A percentile compares a stretch with the other conserved stretches of the same genome.
Conservation (phyloP, 2,888 invertebrate species). For the Agonopterix subpropinquella region DNA sequence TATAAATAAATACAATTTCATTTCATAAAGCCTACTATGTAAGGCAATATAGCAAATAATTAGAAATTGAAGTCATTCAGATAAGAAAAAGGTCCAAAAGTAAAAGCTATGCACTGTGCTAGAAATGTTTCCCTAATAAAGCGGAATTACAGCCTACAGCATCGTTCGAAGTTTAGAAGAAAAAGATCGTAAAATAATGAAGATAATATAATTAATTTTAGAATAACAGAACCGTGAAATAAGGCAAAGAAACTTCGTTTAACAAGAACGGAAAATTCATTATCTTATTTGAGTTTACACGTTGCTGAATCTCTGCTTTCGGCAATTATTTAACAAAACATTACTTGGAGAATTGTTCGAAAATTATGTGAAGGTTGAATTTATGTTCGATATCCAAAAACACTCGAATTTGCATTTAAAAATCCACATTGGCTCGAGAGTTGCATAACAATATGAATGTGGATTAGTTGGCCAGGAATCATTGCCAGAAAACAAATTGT, state of each 20-base stretch:
- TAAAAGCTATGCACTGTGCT: too few relatives aligned
- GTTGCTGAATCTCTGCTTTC: background rate
- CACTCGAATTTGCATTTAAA: background rate
- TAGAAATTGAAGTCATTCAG: too few relatives aligned
- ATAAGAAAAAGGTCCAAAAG: too few relatives aligned
- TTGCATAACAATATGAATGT: slow-evolving; percentile 37
- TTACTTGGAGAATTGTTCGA: too few relatives aligned
- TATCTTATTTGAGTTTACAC: slow-evolving; percentile 3
- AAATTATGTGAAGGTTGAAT: too few relatives aligned
- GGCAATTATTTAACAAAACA: too few relatives aligned
- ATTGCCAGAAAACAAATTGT: slow-evolving; percentile 65
- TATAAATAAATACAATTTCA: background rate
- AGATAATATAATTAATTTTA: background rate
- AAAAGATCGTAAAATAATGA: too few relatives aligned
- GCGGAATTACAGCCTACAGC: too few relatives aligned
- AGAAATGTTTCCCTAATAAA: too few relatives aligned
- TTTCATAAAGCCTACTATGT: too few relatives aligned
- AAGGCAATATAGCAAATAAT: too few relatives aligned
- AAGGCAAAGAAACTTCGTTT: background rate
- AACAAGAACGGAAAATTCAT: slow-evolving; percentile 1
- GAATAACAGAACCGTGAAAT: background rate
- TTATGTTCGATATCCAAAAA: background rate
- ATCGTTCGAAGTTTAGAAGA: too few relatives aligned
- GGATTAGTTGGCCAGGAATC: slow-evolving; percentile 48
- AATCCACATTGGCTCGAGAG: background rate